Evolutionary conservation across 1,140 invertebrate species (phyloP), one percentile per base, ranked within the genome.

Genomic region (Zophobas morio): DNA sequence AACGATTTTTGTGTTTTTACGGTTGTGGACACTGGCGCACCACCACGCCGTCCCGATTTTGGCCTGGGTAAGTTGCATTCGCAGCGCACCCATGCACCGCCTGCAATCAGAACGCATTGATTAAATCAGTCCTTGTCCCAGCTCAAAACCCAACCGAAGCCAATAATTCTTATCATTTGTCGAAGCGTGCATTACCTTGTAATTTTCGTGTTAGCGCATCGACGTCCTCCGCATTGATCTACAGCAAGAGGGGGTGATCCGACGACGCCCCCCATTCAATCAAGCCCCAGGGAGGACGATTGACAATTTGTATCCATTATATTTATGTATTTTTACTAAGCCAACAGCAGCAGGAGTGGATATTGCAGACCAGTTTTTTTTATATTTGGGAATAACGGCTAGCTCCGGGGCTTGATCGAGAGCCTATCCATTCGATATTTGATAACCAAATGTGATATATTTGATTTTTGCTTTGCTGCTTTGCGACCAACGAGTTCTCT

Each of bases 251-350:
- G 72, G 53, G 72, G 72, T 42, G 72, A 36, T 57, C 49, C 49
- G 32, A 42, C 47, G 51, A 54, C 72, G 56, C 47, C 74, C 79
- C 74, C 63, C 72, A 76, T 78, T 78, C 78, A 80, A 84, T 82
- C 82, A 81, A 82, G 71, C 83, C 78, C 79, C 75, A 66, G 82
- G 83, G 83, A 78, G 77, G 79, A 73, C 79, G 81, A 83, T 84
- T 84, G 83, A 83, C 83, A 84, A 84, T 84, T 84, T 83, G 83
- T 84, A 83, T 84, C 82, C 83, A 84, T 84, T 84, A 84, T 84
- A 83, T 84, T 84, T 83, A 84, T 83, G 83, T 83, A 84, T 84
- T 84, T 84, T 84, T 83, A 83, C 75, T 82, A 83, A 83, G 82
- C 81, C 80, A 76, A 72, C 56, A 79, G 74, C 56, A 79, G 74